Percentiles rank a stretch among this genome's conserved stretches.
Conservation (phyloP, 2,888 invertebrate species). For the Polydesmus complanatus region DNA sequence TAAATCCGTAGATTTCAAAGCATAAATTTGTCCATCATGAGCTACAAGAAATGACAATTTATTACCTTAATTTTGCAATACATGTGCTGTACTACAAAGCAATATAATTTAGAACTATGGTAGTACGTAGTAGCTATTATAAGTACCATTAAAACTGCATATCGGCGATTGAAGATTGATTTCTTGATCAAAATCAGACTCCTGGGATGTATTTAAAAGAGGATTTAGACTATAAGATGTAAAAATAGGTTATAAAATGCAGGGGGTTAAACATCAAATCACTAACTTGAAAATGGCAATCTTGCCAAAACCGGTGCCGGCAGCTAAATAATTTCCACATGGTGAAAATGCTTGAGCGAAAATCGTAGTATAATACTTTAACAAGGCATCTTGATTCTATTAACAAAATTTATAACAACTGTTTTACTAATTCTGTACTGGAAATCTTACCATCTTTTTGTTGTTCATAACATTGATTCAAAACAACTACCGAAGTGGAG, state of each 20-base stretch:
- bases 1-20: conserved; percentile 48
- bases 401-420: too few species aligned
- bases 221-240: not conserved
- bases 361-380: conserved; percentile 55
- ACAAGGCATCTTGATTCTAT: not conserved
- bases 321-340: conserved; percentile 64
- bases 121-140: too few species aligned
- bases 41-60: not conserved
- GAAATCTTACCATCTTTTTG: too few species aligned
- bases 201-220: not conserved
- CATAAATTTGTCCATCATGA: conserved; percentile 50
- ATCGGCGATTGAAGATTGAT: not conserved
- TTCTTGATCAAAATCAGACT: not conserved
- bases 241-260: not conserved
- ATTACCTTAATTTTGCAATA: not conserved
- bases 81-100: too few species aligned
- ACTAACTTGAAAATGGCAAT: conserved; percentile 62
- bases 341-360: conserved; percentile 68
- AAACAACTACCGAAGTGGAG: too few species aligned
- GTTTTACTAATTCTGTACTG: too few species aligned
- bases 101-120: not conserved
- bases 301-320: conserved; percentile 71
- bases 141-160: not conserved
- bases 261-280: not conserved
- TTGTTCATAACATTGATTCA: too few species aligned